These are phyloP conservation scores for Catocala nupta DNA, from an alignment of 2,888 invertebrate genomes.

Conservation along the genomic window DNA sequence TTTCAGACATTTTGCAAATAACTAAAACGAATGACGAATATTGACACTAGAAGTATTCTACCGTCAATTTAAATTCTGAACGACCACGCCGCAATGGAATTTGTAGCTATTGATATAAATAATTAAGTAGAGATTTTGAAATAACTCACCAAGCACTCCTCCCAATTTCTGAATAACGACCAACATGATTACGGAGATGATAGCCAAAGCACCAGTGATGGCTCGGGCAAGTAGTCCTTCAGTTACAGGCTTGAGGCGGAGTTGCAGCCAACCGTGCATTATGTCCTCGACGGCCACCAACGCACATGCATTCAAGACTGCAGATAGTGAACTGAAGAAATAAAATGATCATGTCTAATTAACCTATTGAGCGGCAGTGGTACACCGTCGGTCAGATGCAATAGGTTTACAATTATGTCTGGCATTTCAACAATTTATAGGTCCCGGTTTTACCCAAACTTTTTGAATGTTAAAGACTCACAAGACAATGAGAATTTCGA, in stretches of 20 bases:
- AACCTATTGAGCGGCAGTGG: not conserved
- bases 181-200: conserved; percentile 89
- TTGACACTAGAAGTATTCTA: no score
- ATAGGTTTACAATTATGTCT: no score
- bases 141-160: conserved; percentile 91
- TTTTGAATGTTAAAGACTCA: no score
- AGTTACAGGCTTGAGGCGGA: conserved; percentile 87
- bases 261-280: conserved; percentile 90
- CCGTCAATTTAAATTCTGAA: no score
- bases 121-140: not conserved
- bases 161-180: conserved; percentile 92
- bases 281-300: conserved; percentile 95
- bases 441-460: no score
- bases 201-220: conserved; percentile 89
- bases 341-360: not conserved
- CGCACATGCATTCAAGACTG: conserved; percentile 95
- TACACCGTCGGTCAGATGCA: no score
- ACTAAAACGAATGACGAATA: no score
- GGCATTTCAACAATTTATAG: no score
- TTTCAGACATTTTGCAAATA: no score
- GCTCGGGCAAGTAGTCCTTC: conserved; percentile 89
- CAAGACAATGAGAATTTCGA: no score
- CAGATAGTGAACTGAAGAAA: conserved; percentile 92
- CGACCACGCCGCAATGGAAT: no score
- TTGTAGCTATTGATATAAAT: no score